phyloP scores from a whole-genome alignment of 35 echinoderm and acorn worm species.

The Lytechinus pictus region DNA sequence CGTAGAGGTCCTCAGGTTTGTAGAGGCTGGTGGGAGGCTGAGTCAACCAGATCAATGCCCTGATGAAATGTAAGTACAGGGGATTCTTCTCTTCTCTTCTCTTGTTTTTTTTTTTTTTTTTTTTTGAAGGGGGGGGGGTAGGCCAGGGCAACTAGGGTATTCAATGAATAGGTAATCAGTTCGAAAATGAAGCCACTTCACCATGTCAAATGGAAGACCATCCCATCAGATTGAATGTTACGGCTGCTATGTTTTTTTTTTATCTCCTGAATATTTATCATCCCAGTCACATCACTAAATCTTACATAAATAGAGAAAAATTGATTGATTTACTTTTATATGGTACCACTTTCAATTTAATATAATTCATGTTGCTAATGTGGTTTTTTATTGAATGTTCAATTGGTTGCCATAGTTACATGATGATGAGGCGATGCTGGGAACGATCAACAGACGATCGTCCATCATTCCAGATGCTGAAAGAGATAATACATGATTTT shows the following conservation, averaged over 20 bases:
- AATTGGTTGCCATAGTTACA: constrained; percentile 62
- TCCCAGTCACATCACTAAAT: not conserved
- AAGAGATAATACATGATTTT: constrained; percentile 74
- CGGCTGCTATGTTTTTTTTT: too few species aligned
- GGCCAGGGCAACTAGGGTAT: too few species aligned
- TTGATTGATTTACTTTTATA: not conserved
- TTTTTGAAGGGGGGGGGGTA: too few species aligned
- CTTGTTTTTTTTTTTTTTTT: too few species aligned
- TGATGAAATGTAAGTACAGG: constrained; percentile 93
- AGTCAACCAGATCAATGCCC: constrained; percentile 81
- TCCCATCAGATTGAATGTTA: too few species aligned
- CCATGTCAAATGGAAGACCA: too few species aligned
- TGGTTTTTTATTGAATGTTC: not conserved
- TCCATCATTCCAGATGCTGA: constrained; percentile 75
- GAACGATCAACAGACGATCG: constrained; percentile 55
- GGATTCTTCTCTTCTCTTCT: not conserved
- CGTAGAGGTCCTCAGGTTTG: constrained; percentile 89
- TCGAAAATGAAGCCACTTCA: too few species aligned
- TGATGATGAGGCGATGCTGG: constrained; percentile 91
- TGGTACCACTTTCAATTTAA: too few species aligned
- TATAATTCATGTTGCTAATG: too few species aligned
- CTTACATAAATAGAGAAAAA: not conserved
- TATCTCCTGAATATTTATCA: too few species aligned
- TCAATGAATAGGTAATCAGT: too few species aligned
- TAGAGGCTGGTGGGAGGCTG: constrained; percentile 83